Percentiles rank a stretch among this genome's conserved stretches.
Conservation (phyloP, 2,113 vertebrate species). For the Corythaixoides concolor region DNA sequence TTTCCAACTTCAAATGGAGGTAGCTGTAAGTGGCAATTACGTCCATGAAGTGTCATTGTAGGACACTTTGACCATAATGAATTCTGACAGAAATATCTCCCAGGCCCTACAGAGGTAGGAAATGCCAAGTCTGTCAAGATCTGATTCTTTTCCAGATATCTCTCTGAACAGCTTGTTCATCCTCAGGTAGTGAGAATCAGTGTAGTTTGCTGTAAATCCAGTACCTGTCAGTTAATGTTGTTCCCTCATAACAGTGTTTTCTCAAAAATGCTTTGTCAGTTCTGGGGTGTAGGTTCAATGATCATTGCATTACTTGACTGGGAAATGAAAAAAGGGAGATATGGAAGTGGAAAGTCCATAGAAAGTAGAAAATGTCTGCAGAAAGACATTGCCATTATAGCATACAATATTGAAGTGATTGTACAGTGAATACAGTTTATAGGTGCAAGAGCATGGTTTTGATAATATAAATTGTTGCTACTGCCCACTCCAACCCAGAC, state of each 20-base stretch:
- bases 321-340: not conserved
- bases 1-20: not conserved
- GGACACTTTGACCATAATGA: not conserved
- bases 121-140: not conserved
- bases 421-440: not conserved
- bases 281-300: not conserved
- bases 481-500: not conserved
- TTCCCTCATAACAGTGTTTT: not conserved
- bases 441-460: not conserved
- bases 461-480: not conserved
- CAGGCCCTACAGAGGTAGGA: not conserved
- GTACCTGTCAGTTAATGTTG: not conserved
- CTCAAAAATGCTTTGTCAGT: not conserved
- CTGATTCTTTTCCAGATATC: not conserved
- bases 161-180: not conserved
- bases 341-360: not conserved
- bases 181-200: not conserved
- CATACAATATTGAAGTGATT: not conserved
- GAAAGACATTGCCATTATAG: not conserved
- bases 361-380: not conserved
- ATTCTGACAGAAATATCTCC: not conserved
- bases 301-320: not conserved
- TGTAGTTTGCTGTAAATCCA: not conserved
- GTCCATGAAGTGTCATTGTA: not conserved
- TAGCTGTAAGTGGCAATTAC: not conserved